Evolutionary conservation across 2,113 vertebrate genomes (phyloP), one percentile per base, ranked within the genome.

Genomic region (Podocnemis expansa): DNA sequence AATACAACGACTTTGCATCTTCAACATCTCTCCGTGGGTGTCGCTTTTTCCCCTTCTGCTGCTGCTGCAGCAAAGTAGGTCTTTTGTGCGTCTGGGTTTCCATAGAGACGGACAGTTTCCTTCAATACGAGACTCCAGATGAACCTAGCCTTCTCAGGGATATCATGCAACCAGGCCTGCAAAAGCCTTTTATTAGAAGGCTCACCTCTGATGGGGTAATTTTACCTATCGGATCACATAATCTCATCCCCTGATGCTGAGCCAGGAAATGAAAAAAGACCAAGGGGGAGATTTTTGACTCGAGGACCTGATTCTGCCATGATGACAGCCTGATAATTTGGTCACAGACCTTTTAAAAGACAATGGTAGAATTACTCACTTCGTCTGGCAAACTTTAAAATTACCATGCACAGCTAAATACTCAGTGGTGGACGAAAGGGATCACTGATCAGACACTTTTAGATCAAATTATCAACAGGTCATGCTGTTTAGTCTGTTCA

Each of bases 81-180:
- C 96, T 96, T 97, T 97, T 94, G 96, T 97, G 93, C 92, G 16
- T 0, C 10, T 38, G 93, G 1, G 60, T 97, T 96, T 97, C 96
- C 84, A 95, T 80, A 78, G 96, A 80, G 88, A 95, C 85, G 54
- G 82, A 83, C 56, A 49, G 88, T 96, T 97, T 90, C 93, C 93
- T 55, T 78, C 94, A 89, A 89, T 91, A 91, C 97, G 96, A 82
- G 84, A 58, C 91, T 94, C 90, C 81, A 78, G 56, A 83, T 6
- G 94, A 89, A 55, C 49, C 67, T 82, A 87, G 80, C 93, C 96
- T 98, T 98, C 98, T 98, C 98, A 98, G 97, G 98, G 97, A 97
- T 98, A 98, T 98, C 98, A 97, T 80, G 95, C 96, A 80, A 87
- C 97, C 95, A 6, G 91, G 83, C 78, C 96, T 93, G 95, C 91